phyloP scores from a whole-genome alignment of 2,797 vertebrate species.

The Acanthurus leucopareius region DNA sequence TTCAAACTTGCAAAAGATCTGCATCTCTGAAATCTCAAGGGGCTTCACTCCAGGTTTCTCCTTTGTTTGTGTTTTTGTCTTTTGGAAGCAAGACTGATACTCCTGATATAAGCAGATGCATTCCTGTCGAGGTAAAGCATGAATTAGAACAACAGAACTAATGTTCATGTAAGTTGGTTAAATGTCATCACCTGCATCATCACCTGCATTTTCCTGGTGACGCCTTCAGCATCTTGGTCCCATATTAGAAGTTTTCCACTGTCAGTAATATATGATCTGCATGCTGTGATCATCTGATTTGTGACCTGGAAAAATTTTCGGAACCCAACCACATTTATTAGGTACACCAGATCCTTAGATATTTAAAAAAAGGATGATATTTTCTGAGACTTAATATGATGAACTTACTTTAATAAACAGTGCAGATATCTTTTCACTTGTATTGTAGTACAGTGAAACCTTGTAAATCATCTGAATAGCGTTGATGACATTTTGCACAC shows the following conservation, averaged over 20 bases:
- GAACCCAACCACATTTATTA: not conserved
- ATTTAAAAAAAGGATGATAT: not conserved
- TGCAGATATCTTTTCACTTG: constrained; percentile 86
- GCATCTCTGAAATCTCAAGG: constrained; percentile 87
- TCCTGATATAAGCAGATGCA: constrained; percentile 86
- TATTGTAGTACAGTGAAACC: constrained; percentile 88
- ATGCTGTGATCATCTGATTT: constrained; percentile 89
- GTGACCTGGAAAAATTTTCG: constrained; percentile 82
- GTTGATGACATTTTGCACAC: constrained; percentile 86
- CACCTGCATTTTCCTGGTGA: constrained; percentile 88
- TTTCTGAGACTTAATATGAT: not conserved
- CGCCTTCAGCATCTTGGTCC: constrained; percentile 85
- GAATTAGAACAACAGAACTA: not conserved
- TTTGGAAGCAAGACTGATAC: constrained; percentile 87
- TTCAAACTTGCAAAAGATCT: constrained; percentile 89
- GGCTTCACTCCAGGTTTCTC: constrained; percentile 77
- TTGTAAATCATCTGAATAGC: constrained; percentile 86
- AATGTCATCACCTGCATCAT: constrained; percentile 9
- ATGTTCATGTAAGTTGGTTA: not conserved
- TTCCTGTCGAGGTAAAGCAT: constrained; percentile 75
- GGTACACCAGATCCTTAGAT: not conserved
- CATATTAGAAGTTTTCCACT: constrained; percentile 83
- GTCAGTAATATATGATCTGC: constrained; percentile 89
- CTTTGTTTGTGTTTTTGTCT: constrained; percentile 80
- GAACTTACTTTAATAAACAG: constrained; percentile 87